phyloP scores from a whole-genome alignment of 2,113 vertebrate species.

The Nyctibius bracteatus region DNA sequence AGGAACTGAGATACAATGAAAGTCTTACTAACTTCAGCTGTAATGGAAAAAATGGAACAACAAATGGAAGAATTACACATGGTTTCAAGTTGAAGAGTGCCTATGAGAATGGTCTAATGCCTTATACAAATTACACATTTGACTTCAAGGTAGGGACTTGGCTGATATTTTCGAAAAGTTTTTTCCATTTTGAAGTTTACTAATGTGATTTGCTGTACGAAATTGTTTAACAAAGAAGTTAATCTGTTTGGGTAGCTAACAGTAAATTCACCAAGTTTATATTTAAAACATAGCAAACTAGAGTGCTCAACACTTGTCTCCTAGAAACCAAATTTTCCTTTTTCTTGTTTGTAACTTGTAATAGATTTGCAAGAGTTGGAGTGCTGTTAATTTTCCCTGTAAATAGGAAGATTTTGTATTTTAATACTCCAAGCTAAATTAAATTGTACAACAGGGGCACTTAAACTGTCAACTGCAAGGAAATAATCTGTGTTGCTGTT shows the following conservation, averaged over 20 bases:
- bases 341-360: background rate
- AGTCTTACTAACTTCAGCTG: slow-evolving; percentile 98
- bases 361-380: background rate
- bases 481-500: background rate
- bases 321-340: background rate
- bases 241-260: background rate
- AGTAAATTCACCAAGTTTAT: background rate
- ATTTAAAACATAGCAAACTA: background rate
- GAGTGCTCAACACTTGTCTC: background rate
- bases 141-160: slow-evolving; percentile 88
- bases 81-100: slow-evolving; percentile 98
- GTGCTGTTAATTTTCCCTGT: background rate
- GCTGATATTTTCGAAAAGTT: background rate
- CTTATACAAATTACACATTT: slow-evolving; percentile 97
- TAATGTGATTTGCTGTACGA: background rate
- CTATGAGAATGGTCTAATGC: slow-evolving; percentile 97
- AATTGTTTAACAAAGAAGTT: background rate
- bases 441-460: background rate
- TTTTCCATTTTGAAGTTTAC: background rate
- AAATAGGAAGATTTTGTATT: background rate
- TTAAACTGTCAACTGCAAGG: background rate
- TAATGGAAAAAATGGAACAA: slow-evolving; percentile 92
- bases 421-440: background rate
- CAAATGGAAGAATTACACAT: slow-evolving; percentile 93
- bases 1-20: slow-evolving; percentile 95